phyloP scores from a whole-genome alignment of 2,113 vertebrate genomes.

The Pipra filicauda region DNA sequence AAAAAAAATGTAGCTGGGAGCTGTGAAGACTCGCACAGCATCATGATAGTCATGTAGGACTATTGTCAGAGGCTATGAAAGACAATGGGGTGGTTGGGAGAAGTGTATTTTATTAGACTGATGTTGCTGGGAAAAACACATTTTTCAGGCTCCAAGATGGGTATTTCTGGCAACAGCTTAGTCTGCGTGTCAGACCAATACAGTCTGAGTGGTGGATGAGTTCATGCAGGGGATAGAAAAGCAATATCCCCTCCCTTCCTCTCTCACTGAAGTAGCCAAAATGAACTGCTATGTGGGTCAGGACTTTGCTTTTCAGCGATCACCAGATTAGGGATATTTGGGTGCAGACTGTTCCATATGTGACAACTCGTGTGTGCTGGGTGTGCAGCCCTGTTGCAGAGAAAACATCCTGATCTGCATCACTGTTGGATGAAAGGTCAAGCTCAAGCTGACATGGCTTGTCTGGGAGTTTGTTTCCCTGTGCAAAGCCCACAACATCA shows the following conservation, averaged over 20 bases:
- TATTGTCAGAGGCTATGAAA: not conserved
- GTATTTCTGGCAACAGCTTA: not conserved
- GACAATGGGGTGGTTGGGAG: not conserved
- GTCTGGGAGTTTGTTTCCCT: not conserved
- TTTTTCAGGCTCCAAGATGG: not conserved
- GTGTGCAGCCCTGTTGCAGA: fast-evolving
- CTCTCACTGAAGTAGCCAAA: not conserved
- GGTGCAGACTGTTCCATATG: not conserved
- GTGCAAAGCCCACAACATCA: not conserved
- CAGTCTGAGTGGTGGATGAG: not conserved
- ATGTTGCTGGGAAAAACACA: not conserved
- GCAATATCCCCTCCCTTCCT: not conserved
- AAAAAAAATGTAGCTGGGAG: not conserved
- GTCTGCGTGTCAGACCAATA: not conserved
- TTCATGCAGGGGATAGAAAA: not conserved
- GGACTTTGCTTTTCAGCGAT: not conserved
- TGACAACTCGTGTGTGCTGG: not conserved
- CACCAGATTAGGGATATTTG: not conserved
- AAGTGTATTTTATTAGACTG: not conserved
- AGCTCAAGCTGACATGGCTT: not conserved
- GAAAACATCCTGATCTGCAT: not conserved
- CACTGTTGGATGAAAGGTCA: not conserved
- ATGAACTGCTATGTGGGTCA: not conserved
- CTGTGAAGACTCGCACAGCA: not conserved
- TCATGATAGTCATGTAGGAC: not conserved